Base-by-base conservation (phyloP, 1,140 invertebrate genomes). In the Drosophila subobscura region DNA sequence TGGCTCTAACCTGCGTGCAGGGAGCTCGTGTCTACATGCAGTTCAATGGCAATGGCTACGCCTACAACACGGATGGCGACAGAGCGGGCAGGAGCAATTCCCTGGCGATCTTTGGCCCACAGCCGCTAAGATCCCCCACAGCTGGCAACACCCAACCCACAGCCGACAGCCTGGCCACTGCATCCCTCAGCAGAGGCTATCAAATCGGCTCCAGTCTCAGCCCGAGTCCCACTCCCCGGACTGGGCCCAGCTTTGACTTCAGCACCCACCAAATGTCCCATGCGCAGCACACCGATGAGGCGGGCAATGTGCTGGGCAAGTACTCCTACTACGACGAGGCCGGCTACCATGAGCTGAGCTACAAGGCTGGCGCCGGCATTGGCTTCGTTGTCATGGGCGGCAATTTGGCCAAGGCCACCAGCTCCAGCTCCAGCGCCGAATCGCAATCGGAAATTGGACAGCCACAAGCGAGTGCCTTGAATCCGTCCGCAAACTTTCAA, bases 301-400 rank as follows among this genome's bases (percentile, higher is more conserved):
- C 92, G 12, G 94, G 94, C 22, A 94, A 95, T 77, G 94, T 95
- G 0, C 85, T 94, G 70, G 95, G 95, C 23, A 95, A 94, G 3
- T 95, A 95, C 90, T 94, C 94, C 2, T 95, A 95, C 85, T 90
- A 95, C 25, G 95, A 95, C 77, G 94, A 95, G 25, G 81, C 81
- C 22, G 86, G 80, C 25, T 90, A 83, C 53, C 81, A 90, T 22
- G 86, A 90, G 60, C 41, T 90, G 5, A 89, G 77, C 72, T 90
- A 86, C 42, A 83, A 90, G 64, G 86, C 86, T 25, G 81, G 76
- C 12, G 78, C 68, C 44, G 86, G 79, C 72, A 90, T 83, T 71
- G 88, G 86, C 0, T 90, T 90, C 51, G 86, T 90, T 33, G 78
- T 90, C 46, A 83, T 90, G 75, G 86, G 78, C 37, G 78, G 86